Evolutionary conservation across 2,888 invertebrate genomes (phyloP), one percentile per base, ranked within the genome.

Genomic region (Diaprepes abbreviatus): DNA sequence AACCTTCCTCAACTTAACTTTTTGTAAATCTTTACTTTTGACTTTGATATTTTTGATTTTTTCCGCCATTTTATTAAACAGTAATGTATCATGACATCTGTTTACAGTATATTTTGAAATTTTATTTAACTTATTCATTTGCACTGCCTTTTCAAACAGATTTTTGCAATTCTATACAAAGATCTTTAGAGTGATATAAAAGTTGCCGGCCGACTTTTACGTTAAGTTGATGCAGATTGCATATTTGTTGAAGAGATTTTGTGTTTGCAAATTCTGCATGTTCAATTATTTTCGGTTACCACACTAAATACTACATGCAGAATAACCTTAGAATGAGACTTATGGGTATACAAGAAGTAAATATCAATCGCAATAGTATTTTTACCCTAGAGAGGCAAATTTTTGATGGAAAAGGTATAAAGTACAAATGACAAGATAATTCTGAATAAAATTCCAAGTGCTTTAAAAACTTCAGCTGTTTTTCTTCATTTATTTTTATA

Each of bases 401-500:
- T n/a, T n/a, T n/a, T n/a, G n/a, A n/a, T 5, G 1, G 12, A 9
- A 40, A 40, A 40, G 1, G 16, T 7, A 17, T 17, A 16, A 16
- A 6, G 17, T 40, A 40, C 40, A 40, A 40, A 9, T 19, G 40
- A 40, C 4, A 16, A 17, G 16, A 40, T 14, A 40, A 9, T 9
- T 40, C 7, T 16, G 16, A 17, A 40, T 40, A 7, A 9, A 17
- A 40, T 17, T 17, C 16, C 40, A 21, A 43, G 43, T 21, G 9
- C 21, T 43, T 43, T 21, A 21, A 43, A 43, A 36, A 9, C n/a
- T 4, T n/a, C 43, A 21, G 19, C n/a, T 17, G 40, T 40, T 40
- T 38, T 17, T 40, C n/a, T n/a, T n/a, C n/a, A 17, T 43, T 43
- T 36, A 12, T 36, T 36, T 43, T 43, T 21, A 43, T 21, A 43